A percentile compares a stretch with the other conserved stretches of the same genome.
Conservation (phyloP, 2,113 vertebrate species). For the Acinonyx jubatus region DNA sequence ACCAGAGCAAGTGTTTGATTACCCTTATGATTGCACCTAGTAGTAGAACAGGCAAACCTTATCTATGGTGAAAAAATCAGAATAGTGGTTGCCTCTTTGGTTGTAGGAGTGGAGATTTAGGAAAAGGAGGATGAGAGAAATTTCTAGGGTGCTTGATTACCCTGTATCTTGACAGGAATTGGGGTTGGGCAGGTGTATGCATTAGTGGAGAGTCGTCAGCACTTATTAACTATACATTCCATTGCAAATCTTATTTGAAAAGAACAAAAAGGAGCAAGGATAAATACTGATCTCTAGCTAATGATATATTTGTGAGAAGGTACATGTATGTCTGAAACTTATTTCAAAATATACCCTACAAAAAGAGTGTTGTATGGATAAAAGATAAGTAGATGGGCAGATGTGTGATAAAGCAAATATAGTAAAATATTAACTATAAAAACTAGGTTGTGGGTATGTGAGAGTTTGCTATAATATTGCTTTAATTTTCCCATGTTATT, state of each 20-base stretch:
- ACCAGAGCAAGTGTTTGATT: background rate
- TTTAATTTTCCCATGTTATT: background rate
- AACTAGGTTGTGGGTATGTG: background rate
- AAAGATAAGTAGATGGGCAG: background rate
- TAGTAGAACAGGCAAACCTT: background rate
- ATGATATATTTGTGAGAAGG: background rate
- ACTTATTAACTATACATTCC: background rate
- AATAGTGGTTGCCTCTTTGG: background rate
- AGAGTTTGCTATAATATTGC: background rate
- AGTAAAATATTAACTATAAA: background rate
- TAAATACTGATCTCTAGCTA: background rate
- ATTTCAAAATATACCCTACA: background rate
- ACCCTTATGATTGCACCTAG: background rate
- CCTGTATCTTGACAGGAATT: background rate
- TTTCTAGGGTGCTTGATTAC: background rate
- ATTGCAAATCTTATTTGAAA: background rate
- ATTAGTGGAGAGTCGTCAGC: background rate
- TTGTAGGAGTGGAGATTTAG: background rate
- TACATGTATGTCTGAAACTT: background rate
- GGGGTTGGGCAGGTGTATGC: fast-evolving
- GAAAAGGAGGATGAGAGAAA: background rate
- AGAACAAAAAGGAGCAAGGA: background rate
- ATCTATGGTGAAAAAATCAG: background rate
- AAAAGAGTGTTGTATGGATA: background rate
- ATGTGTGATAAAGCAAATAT: background rate